These are phyloP conservation scores for Minunthozetes semirufus DNA, from an alignment of 2,888 invertebrate species.

Conservation along the genomic window DNA sequence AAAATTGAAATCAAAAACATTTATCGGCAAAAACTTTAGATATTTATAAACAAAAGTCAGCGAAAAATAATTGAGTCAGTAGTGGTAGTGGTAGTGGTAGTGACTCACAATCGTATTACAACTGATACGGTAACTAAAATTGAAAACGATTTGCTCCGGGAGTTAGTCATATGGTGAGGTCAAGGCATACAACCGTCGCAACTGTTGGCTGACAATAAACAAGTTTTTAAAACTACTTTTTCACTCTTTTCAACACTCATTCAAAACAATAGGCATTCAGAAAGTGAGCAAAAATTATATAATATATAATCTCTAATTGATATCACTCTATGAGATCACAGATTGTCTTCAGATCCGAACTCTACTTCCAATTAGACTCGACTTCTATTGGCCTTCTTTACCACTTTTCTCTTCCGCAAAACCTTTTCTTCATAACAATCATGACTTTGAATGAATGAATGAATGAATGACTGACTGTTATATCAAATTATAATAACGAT, in stretches of 20 bases:
- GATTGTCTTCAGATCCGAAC: background rate
- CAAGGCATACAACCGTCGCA: background rate
- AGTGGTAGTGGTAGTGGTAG: no score
- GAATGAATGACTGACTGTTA: no score
- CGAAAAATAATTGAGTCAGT: no score
- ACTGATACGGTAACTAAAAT: background rate
- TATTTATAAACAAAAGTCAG: no score
- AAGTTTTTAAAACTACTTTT: slow-evolving; percentile 14
- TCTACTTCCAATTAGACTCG: background rate
- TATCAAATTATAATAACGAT: no score
- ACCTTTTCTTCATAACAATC: background rate
- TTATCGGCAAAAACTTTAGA: no score
- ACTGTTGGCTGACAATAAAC: background rate
- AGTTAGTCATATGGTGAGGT: background rate
- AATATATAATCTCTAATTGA: background rate
- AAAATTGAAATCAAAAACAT: no score
- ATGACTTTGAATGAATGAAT: background rate
- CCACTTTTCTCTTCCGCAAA: slow-evolving; percentile 2
- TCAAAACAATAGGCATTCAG: slow-evolving; percentile 25
- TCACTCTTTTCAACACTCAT: background rate
- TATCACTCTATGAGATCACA: background rate
- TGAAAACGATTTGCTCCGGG: background rate
- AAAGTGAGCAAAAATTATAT: slow-evolving; percentile 13
- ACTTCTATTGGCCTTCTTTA: slow-evolving; percentile 1
- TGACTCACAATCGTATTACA: no score